Conservation (phyloP, 2,113 vertebrate genomes). For the Panthera uncia region DNA sequence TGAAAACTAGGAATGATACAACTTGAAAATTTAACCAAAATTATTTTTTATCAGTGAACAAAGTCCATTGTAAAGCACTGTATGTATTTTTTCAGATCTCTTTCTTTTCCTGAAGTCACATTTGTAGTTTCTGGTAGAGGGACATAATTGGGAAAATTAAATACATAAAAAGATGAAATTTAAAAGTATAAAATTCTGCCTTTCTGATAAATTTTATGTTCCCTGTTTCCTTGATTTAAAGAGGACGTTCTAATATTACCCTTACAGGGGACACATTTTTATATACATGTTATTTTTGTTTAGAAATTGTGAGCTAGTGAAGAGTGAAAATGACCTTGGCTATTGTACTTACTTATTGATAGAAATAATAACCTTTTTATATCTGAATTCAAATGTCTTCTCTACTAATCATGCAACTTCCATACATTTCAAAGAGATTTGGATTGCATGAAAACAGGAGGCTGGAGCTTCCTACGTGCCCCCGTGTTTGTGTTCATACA, state of each 20-base stretch:
- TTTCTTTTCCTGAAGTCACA: neutral
- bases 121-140: constrained; percentile 5
- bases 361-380: constrained; percentile 45
- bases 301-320: constrained; percentile 6
- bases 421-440: constrained; percentile 53
- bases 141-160: neutral
- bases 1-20: neutral
- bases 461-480: neutral
- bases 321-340: constrained; percentile 46
- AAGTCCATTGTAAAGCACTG: neutral
- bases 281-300: constrained; percentile 37
- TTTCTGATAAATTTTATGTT: constrained; percentile 9
- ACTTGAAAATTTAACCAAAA: constrained; percentile 27
- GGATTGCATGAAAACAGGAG: neutral
- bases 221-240: constrained; percentile 33
- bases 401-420: constrained; percentile 37
- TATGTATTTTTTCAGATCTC: neutral
- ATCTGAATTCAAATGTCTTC: constrained; percentile 44
- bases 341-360: constrained; percentile 34
- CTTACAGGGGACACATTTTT: neutral
- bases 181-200: constrained; percentile 17
- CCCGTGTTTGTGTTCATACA: constrained; percentile 2
- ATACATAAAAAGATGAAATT: constrained; percentile 1
- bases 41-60: neutral
- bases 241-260: neutral